Percentiles rank a stretch among this genome's conserved stretches.
phyloP scores from a whole-genome alignment of 1,140 invertebrate genomes.

The Mercenaria mercenaria region DNA sequence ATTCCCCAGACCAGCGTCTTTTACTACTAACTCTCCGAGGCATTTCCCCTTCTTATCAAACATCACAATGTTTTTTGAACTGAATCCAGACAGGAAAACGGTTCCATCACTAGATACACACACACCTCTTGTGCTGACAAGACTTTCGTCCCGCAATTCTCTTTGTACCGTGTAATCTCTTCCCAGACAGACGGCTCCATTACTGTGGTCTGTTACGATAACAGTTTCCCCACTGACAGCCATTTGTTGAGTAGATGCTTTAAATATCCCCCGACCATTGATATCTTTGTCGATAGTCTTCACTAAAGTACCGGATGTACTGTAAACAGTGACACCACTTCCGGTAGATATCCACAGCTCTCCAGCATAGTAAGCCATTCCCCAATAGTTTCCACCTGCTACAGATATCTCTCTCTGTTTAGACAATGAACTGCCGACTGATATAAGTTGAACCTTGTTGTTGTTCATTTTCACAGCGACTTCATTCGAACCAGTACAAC shows the following conservation, averaged over 20 bases:
- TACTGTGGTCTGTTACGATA: not conserved
- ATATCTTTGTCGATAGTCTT: not conserved
- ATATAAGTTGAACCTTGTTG: not conserved
- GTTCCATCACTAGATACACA: not conserved
- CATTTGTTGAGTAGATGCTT: not conserved
- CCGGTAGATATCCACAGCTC: not conserved
- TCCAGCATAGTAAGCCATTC: not conserved
- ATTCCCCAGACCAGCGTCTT: not conserved
- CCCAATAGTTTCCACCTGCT: not conserved
- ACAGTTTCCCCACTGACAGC: not conserved
- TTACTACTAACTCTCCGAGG: not conserved
- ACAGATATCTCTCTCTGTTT: not conserved
- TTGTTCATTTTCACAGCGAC: constrained; percentile 11
- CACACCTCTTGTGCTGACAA: not conserved
- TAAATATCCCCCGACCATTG: not conserved
- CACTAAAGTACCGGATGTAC: not conserved
- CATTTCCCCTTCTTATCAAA: not conserved
- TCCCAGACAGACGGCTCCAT: not conserved
- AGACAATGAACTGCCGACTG: not conserved
- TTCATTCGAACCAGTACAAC: not conserved
- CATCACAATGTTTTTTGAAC: not conserved
- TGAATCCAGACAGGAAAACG: not conserved
- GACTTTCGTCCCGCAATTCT: not conserved
- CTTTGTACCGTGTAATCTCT: not conserved
- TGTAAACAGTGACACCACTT: not conserved